Percentiles rank a stretch among this genome's conserved stretches.
Conservation (phyloP, 2,888 invertebrate species). For the Graphium colonna region DNA sequence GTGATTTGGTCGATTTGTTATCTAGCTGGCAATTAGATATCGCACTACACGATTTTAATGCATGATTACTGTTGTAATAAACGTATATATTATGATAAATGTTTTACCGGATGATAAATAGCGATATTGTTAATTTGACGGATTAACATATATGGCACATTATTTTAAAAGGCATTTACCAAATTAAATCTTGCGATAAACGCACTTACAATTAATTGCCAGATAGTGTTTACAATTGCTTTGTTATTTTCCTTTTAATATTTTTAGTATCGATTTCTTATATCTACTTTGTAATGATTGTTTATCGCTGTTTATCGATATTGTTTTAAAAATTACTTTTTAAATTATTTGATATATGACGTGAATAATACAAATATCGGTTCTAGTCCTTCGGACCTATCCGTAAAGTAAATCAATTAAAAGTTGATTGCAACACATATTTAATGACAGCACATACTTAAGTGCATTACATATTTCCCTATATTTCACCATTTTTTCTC, state of each 20-base stretch:
- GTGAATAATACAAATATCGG: no score
- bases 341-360: no score
- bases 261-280: background rate
- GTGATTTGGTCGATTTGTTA: conserved; percentile 8
- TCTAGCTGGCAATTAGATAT: conserved; percentile 15
- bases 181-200: conserved; percentile 19
- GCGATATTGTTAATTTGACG: conserved; percentile 22
- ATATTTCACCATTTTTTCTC: no score
- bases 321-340: no score
- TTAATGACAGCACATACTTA: no score
- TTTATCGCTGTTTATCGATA: background rate
- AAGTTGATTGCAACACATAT: no score
- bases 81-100: conserved; percentile 23
- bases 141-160: conserved; percentile 22
- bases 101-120: conserved; percentile 22
- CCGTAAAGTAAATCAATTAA: no score
- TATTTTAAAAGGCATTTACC: conserved; percentile 16
- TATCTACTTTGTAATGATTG: background rate
- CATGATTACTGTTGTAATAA: conserved; percentile 21
- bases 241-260: conserved; percentile 3
- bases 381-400: no score
- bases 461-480: no score
- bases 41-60: conserved; percentile 19
- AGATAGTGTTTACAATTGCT: conserved; percentile 12
- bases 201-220: background rate